Evolutionary conservation across 2,888 invertebrate species (phyloP).

Genomic region (Ganaspis brasiliensis): DNA sequence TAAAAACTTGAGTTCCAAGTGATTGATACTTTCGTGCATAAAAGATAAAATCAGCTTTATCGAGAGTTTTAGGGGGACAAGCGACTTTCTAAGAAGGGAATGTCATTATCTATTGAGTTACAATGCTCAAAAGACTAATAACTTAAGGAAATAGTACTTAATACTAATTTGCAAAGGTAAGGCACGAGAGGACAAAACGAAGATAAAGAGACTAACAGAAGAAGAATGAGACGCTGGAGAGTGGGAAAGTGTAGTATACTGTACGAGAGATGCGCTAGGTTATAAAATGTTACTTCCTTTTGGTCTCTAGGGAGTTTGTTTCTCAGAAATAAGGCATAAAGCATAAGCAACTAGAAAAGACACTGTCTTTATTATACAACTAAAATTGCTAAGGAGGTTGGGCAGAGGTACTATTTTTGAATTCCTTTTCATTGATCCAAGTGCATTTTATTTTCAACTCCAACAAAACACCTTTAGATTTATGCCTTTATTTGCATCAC

Average conservation of each 20-base stretch:
- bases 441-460: neutral
- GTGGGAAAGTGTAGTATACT: constrained; percentile 51
- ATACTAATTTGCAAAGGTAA: constrained; percentile 52
- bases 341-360: constrained; percentile 57
- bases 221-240: constrained; percentile 41
- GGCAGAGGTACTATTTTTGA: neutral
- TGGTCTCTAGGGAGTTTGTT: constrained; percentile 64
- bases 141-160: constrained; percentile 23
- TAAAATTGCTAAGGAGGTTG: constrained; percentile 1
- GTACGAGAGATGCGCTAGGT: constrained; percentile 60
- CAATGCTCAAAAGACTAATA: constrained; percentile 20
- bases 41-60: too few species aligned
- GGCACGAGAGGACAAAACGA: constrained; percentile 46
- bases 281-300: constrained; percentile 68
- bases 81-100: neutral
- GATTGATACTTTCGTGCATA: too few species aligned
- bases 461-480: neutral
- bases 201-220: constrained; percentile 45
- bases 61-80: neutral
- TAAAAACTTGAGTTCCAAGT: too few species aligned
- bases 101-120: constrained; percentile 16
- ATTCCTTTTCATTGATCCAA: neutral
- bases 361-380: constrained; percentile 31
- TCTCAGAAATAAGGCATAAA: constrained; percentile 67
- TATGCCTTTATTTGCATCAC: neutral